A percentile compares a stretch with the other conserved stretches of the same genome.
These are phyloP conservation scores for Polydrusus pterygomalis DNA, from an alignment of 2,888 invertebrate species.

Conservation along the genomic window DNA sequence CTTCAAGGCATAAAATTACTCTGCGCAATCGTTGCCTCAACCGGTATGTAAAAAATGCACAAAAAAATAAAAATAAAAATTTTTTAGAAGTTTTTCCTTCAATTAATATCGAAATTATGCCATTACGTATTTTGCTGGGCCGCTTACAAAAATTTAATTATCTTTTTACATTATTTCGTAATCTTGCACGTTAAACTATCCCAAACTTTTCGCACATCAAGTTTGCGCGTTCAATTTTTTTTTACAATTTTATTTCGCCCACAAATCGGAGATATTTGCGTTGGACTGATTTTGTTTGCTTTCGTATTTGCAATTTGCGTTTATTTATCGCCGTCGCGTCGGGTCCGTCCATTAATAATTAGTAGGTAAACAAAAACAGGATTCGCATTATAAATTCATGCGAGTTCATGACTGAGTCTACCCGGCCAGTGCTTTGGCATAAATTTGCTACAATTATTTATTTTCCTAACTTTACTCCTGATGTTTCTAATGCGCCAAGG, in stretches of 20 bases:
- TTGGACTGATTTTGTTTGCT: constrained; percentile 16
- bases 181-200: background rate
- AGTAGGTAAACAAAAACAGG: constrained; percentile 12
- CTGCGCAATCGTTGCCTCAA: too few species aligned
- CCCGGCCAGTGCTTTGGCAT: background rate
- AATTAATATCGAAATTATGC: too few species aligned
- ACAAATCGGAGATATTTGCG: constrained; percentile 11
- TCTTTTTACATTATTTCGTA: constrained; percentile 1
- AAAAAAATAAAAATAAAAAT: too few species aligned
- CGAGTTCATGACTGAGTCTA: constrained; percentile 1
- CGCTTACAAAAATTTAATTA: background rate
- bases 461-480: background rate
- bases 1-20: too few species aligned
- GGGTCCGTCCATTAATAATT: constrained; percentile 3
- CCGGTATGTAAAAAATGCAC: too few species aligned
- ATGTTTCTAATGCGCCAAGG: background rate
- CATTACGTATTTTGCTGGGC: background rate
- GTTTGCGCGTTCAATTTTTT: constrained; percentile 4
- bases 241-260: background rate
- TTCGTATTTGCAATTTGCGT: constrained; percentile 9
- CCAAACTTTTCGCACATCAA: constrained; percentile 10
- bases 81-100: too few species aligned
- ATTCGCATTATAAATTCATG: constrained; percentile 16
- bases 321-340: background rate
- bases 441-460: background rate